Percentiles rank a stretch among this genome's conserved stretches.
Evolutionary conservation across 2,888 invertebrate genomes (phyloP).

Genomic region (Capitulum mitella): DNA sequence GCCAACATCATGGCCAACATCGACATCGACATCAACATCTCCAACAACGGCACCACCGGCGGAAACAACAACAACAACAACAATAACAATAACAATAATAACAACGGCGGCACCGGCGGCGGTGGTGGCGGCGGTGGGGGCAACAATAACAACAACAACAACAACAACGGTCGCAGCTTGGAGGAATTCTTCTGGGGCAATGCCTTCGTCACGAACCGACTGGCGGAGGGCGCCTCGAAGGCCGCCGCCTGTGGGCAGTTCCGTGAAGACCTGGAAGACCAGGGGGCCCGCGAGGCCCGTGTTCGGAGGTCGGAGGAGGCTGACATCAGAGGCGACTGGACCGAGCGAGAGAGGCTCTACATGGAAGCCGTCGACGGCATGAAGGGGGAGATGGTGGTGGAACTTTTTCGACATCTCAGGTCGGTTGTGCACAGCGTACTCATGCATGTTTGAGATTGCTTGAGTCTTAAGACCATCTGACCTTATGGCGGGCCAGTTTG

Average conservation of each 20-base stretch:
- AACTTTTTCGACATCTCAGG: neutral
- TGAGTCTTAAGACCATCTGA: too few relatives aligned
- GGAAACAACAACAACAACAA: constrained; percentile 28
- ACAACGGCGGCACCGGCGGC: neutral
- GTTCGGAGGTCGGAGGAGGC: neutral
- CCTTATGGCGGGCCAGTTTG: too few relatives aligned
- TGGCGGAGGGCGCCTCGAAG: neutral
- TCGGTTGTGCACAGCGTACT: neutral
- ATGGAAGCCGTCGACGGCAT: neutral
- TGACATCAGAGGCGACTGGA: neutral
- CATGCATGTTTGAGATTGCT: neutral
- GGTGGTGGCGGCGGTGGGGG: neutral
- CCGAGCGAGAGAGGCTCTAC: neutral
- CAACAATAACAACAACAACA: neutral
- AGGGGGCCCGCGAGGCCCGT: neutral
- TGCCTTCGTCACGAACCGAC: neutral
- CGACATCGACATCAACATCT: constrained; percentile 30
- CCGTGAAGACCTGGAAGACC: neutral
- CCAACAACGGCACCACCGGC: constrained; percentile 24
- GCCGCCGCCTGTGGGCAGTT: too few relatives aligned
- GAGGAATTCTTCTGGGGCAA: neutral
- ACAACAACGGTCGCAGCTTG: neutral
- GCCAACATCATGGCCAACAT: constrained; percentile 30
- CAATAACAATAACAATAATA: constrained; percentile 29
- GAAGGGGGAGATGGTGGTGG: neutral